Percentiles rank a stretch among this genome's conserved stretches.
Evolutionary conservation across 2,888 invertebrate species (phyloP).

Genomic region (Listrodromus nycthemerus): DNA sequence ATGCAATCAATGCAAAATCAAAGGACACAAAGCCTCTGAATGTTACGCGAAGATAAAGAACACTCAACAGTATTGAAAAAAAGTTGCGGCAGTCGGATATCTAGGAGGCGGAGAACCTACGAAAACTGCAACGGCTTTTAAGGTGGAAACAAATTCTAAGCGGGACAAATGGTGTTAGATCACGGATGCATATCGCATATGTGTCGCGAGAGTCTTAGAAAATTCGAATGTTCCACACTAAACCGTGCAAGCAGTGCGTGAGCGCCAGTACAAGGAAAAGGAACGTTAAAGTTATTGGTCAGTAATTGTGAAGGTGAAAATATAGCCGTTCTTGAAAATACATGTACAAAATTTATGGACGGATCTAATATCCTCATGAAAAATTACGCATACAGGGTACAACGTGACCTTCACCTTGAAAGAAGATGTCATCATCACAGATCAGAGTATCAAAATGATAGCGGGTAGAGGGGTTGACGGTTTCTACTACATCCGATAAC

Average conservation of each 20-base stretch:
- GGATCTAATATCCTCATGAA: constrained; percentile 68
- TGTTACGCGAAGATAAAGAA: not conserved
- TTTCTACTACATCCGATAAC: no score
- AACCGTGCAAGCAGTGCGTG: constrained; percentile 41
- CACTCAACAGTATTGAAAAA: not conserved
- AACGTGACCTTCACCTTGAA: constrained; percentile 58
- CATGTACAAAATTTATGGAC: constrained; percentile 56
- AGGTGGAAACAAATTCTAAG: not conserved
- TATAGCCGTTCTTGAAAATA: constrained; percentile 23
- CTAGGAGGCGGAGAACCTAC: not conserved
- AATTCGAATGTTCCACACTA: constrained; percentile 2
- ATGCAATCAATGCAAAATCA: constrained; percentile 2
- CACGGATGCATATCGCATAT: constrained; percentile 47
- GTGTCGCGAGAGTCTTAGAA: constrained; percentile 15
- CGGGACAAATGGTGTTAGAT: constrained; percentile 42
- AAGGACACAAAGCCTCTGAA: constrained; percentile 10
- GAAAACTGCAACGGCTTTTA: not conserved
- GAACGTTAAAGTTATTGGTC: constrained; percentile 33
- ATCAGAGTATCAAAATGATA: constrained; percentile 27
- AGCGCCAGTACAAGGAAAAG: constrained; percentile 36
- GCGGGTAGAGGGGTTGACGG: no score
- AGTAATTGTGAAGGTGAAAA: not conserved
- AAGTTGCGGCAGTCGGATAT: not conserved
- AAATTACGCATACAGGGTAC: constrained; percentile 66
- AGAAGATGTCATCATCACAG: constrained; percentile 55